These are phyloP conservation scores for Rhopilema esculentum DNA, from an alignment of 30 jellyfish, hydroid and myxozoan species.

Conservation along the genomic window DNA sequence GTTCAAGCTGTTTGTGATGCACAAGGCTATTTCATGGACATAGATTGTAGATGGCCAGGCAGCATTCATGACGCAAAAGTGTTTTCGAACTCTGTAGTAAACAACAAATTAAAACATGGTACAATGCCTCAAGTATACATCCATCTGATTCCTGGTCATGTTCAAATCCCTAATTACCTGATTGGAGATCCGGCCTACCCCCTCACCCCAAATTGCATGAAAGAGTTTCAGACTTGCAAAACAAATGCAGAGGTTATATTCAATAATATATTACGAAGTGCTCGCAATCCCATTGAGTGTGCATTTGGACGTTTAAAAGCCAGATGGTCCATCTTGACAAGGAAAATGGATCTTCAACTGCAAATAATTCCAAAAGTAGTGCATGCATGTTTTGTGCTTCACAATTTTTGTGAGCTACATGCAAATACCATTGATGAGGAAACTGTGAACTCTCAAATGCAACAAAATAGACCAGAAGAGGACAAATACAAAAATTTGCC, in stretches of 20 bases:
- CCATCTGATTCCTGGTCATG: too few species aligned
- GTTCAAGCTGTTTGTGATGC: slow-evolving; percentile 68
- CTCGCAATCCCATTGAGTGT: slow-evolving; percentile 73
- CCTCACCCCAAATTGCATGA: slow-evolving; percentile 76
- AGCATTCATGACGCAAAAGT: slow-evolving; percentile 60
- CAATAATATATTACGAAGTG: slow-evolving; percentile 46
- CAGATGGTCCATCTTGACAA: slow-evolving; percentile 65
- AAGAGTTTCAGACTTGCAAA: slow-evolving; percentile 56
- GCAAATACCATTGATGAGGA: slow-evolving; percentile 22
- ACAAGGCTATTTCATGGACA: slow-evolving; percentile 55
- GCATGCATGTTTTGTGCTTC: slow-evolving; percentile 80
- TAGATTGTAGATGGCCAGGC: slow-evolving; percentile 77
- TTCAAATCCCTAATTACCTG: slow-evolving; percentile 51
- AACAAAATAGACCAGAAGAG: neutral
- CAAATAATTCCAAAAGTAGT: slow-evolving; percentile 49
- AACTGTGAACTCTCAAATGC: slow-evolving; percentile 11
- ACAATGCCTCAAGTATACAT: slow-evolving; percentile 28
- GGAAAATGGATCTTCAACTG: slow-evolving; percentile 49
- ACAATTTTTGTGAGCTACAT: too few species aligned
- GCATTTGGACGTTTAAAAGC: slow-evolving; percentile 85
- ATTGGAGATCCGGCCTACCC: slow-evolving; percentile 88
- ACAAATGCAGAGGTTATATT: slow-evolving; percentile 49
- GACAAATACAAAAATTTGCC: slow-evolving; percentile 41
- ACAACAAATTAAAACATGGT: slow-evolving; percentile 7
- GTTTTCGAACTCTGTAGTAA: slow-evolving; percentile 43